Percentiles rank a stretch among this genome's conserved stretches.
Conservation (phyloP, 2,797 vertebrate genomes). For the Setipinna tenuifilis region DNA sequence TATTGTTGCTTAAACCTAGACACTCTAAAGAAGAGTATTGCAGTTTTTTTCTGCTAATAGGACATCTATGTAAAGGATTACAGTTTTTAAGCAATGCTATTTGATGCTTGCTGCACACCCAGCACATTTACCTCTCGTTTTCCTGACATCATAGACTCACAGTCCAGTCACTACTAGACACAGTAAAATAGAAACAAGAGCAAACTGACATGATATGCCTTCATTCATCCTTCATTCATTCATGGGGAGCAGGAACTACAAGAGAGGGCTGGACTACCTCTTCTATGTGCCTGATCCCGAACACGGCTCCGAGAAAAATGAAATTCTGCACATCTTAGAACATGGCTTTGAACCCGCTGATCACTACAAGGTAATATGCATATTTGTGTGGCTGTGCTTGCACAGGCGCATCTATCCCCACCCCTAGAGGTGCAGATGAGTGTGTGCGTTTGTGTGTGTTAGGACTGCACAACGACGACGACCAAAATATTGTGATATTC, state of each 20-base stretch:
- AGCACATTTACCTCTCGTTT: not conserved
- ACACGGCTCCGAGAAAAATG: slow-evolving; percentile 68
- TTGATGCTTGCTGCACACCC: not conserved
- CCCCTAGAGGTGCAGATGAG: not conserved
- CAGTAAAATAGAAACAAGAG: not conserved
- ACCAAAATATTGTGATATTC: not conserved
- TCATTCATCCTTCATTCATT: not conserved
- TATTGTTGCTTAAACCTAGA: not conserved
- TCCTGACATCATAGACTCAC: not conserved
- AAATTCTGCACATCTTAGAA: slow-evolving; percentile 77
- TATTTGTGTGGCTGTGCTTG: too few relatives aligned
- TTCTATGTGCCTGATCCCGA: slow-evolving; percentile 79
- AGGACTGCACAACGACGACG: too few relatives aligned
- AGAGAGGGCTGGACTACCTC: slow-evolving; percentile 79
- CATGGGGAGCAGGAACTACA: slow-evolving; percentile 71
- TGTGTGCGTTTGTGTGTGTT: not conserved
- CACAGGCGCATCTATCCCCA: too few relatives aligned
- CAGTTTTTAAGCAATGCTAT: not conserved
- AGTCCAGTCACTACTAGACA: not conserved
- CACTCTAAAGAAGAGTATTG: too few relatives aligned
- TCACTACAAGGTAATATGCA: slow-evolving; percentile 64
- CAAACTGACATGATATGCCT: not conserved
- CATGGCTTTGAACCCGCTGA: slow-evolving; percentile 78
- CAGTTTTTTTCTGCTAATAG: not conserved
- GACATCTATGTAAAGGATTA: not conserved